Conservation (phyloP, 2,113 vertebrate species). For the Collichthys lucidus region DNA sequence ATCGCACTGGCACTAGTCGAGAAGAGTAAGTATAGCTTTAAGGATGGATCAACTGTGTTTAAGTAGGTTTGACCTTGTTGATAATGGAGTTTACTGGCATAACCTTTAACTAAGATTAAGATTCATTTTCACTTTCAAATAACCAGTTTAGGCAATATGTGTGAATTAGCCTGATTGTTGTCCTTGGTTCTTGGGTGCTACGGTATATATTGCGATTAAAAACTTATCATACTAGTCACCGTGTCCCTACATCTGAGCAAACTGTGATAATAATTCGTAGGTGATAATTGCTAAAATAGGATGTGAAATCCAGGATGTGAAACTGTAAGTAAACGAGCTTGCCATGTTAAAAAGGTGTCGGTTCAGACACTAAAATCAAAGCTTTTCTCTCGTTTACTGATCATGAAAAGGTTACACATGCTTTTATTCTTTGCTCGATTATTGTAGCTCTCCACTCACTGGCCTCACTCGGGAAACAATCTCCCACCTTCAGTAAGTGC, state of each 20-base stretch:
- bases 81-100: not conserved
- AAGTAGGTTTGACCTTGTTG: not conserved
- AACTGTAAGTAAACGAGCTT: not conserved
- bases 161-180: not conserved
- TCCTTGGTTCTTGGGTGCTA: not conserved
- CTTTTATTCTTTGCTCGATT: slow-evolving; percentile 21
- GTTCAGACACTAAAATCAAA: not conserved
- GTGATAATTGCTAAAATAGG: not conserved
- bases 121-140: not conserved
- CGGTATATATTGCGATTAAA: not conserved
- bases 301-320: not conserved
- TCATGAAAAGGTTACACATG: not conserved
- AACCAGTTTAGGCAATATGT: not conserved
- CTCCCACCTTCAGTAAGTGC: not conserved
- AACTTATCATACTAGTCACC: not conserved
- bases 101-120: not conserved
- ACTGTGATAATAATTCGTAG: not conserved
- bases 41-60: no score
- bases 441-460: not conserved
- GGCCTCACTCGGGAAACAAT: not conserved
- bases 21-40: not conserved
- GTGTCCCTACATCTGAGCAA: not conserved
- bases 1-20: not conserved
- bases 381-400: not conserved
- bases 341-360: not conserved